Base-by-base conservation (phyloP, 2,113 vertebrate species). In the Pholis gunnellus region DNA sequence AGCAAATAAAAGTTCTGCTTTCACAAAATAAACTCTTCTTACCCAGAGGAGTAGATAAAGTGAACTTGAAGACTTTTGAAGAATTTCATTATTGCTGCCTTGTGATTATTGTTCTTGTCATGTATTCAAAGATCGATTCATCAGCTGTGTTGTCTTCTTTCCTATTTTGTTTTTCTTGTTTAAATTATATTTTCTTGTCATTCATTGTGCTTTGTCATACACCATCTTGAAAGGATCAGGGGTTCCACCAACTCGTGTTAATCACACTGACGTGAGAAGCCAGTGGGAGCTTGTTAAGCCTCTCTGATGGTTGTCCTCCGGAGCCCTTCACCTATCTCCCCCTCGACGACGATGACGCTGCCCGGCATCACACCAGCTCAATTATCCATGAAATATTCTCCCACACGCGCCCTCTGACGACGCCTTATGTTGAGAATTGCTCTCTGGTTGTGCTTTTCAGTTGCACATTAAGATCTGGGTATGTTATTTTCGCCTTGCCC, bases 361-460 rank as follows among this genome's bases (percentile, higher is more conserved):
- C 84, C 87, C 88, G 14, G 64, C 87, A 87, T 91, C 86, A 67
- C 88, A 82, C 82, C 71, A 3, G 75, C 87, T 89, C 89, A 88
- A 92, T 93, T 91, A 92, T 46, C 88, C 73, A 7, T 90, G 84
- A 91, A 89, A 89, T 89, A 90, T 90, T 90, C 85, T 83, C 85
- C 77, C 76, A 70, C 89, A 82, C 75, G 36, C 9, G 6, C 76
- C 83, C 77, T 81, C 75, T 82, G 71, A 86, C 88, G 85, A 81
- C n/a, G 48, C 70, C 52, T 77, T 61, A 72, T 61, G 31, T 65
- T 22, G 31, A 72, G 59, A 57, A 85, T 0, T 71, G 78, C 66
- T 87, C 82, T 75, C 75, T 22, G 64, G 75, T 74, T 84, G 75
- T 85, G 72, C 78, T 83, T 87, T 86, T 66, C 27, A 54, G 68